Evolutionary conservation across 2,888 invertebrate genomes (phyloP).

Genomic region (Diaprepes abbreviatus): DNA sequence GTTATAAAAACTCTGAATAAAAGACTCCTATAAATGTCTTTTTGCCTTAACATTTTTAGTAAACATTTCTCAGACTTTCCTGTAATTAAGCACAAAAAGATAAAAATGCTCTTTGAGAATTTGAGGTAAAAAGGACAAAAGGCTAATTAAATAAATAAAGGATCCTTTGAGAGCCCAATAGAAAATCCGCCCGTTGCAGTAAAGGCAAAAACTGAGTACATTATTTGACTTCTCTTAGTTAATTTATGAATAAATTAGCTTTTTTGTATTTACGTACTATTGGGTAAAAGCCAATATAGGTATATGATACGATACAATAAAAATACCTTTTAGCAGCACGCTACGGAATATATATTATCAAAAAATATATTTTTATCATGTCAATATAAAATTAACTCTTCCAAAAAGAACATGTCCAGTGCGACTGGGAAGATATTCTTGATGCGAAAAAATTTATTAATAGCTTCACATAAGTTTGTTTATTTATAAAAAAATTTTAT

Average conservation of each 20-base stretch:
- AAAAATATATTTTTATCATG: too few species aligned
- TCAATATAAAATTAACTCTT: too few species aligned
- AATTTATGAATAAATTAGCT: background rate
- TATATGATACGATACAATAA: too few species aligned
- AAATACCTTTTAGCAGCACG: too few species aligned
- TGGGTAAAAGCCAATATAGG: too few species aligned
- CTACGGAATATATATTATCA: too few species aligned
- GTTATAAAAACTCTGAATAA: background rate
- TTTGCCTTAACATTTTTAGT: conserved; percentile 2
- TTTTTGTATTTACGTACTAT: too few species aligned
- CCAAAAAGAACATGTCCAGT: too few species aligned
- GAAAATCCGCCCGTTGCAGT: conserved; percentile 2
- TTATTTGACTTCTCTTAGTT: conserved; percentile 1
- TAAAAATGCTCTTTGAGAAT: conserved; percentile 18
- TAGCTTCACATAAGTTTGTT: too few species aligned
- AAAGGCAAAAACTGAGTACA: background rate
- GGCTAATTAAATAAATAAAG: conserved; percentile 16
- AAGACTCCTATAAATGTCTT: background rate
- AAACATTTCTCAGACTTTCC: conserved; percentile 2
- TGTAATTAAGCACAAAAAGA: conserved; percentile 5
- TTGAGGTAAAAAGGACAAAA: conserved; percentile 17
- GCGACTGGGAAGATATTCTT: too few species aligned
- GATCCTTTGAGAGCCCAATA: conserved; percentile 11
- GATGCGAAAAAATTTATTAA: too few species aligned
- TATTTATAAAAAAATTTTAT: too few species aligned